Percentiles rank a stretch among this genome's conserved stretches.
Evolutionary conservation across 2,797 vertebrate genomes (phyloP).

Genomic region (Eupleurogrammus muticus): DNA sequence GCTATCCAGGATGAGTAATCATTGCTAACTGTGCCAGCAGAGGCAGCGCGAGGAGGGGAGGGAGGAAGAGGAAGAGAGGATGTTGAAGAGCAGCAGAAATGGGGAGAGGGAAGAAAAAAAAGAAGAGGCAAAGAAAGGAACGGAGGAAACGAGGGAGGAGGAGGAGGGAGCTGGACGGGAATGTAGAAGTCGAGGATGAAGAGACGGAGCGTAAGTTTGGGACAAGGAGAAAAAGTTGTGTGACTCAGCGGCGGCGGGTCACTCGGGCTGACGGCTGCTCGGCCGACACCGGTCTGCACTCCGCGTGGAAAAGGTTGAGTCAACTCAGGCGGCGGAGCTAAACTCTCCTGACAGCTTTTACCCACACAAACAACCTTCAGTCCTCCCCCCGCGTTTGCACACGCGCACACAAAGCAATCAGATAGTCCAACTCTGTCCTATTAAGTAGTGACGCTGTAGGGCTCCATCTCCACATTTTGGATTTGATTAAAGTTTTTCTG

Average conservation of each 20-base stretch:
- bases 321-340: slow-evolving; percentile 24
- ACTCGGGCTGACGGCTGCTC: slow-evolving; percentile 19
- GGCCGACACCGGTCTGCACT: slow-evolving; percentile 26
- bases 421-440: neutral
- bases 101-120: neutral
- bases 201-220: slow-evolving; percentile 17
- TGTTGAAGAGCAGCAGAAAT: slow-evolving; percentile 28
- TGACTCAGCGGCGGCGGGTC: slow-evolving; percentile 50
- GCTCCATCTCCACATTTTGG: neutral
- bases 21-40: slow-evolving; percentile 63
- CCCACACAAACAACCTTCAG: slow-evolving; percentile 11
- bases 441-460: neutral
- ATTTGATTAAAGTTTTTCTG: neutral
- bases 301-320: slow-evolving; percentile 46
- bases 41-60: slow-evolving; percentile 26
- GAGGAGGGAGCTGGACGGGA: slow-evolving; percentile 7
- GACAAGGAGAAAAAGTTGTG: slow-evolving; percentile 27
- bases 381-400: neutral
- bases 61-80: slow-evolving; percentile 32
- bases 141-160: slow-evolving; percentile 12
- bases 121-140: slow-evolving; percentile 15
- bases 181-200: slow-evolving; percentile 4
- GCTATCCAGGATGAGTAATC: slow-evolving; percentile 75
- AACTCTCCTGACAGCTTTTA: slow-evolving; percentile 14
- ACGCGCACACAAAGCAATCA: slow-evolving; percentile 5